phyloP scores from a whole-genome alignment of 2,797 vertebrate species.

The Myiotriccus ornatus region DNA sequence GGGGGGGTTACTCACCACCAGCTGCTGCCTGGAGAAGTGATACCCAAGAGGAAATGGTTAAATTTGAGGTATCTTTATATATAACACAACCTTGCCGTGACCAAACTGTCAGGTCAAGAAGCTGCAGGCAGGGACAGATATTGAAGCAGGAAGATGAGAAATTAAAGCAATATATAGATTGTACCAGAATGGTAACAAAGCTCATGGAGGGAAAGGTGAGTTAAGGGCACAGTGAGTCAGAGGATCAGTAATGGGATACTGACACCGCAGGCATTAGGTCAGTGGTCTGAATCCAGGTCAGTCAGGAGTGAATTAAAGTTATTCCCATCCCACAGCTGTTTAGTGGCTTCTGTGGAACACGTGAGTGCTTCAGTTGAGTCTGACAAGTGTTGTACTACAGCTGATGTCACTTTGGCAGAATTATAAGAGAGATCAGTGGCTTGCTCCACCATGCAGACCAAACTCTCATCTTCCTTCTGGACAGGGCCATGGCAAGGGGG shows the following conservation, averaged over 20 bases:
- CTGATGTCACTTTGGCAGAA: background rate
- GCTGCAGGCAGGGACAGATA: background rate
- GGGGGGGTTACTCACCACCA: constrained; percentile 87
- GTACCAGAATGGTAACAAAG: background rate
- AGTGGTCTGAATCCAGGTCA: constrained; percentile 34
- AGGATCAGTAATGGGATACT: background rate
- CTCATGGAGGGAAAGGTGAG: constrained; percentile 1
- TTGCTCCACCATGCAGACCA: background rate
- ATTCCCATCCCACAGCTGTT: constrained; percentile 1
- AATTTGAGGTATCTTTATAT: background rate
- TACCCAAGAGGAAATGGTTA: background rate
- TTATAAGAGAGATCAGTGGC: background rate
- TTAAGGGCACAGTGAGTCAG: constrained; percentile 25
- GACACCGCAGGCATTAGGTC: background rate
- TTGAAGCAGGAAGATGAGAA: background rate
- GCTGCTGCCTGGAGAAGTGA: constrained; percentile 81
- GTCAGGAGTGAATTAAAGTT: background rate
- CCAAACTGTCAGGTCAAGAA: background rate
- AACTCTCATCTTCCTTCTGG: background rate
- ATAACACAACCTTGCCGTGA: background rate
- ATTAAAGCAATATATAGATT: background rate
- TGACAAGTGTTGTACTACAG: background rate
- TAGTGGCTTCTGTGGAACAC: background rate
- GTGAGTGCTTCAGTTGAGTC: background rate
- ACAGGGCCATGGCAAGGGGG: background rate